Percentiles rank a stretch among this genome's conserved stretches.
Evolutionary conservation across 2,888 invertebrate species (phyloP).

Genomic region (Ceraclea dissimilis): DNA sequence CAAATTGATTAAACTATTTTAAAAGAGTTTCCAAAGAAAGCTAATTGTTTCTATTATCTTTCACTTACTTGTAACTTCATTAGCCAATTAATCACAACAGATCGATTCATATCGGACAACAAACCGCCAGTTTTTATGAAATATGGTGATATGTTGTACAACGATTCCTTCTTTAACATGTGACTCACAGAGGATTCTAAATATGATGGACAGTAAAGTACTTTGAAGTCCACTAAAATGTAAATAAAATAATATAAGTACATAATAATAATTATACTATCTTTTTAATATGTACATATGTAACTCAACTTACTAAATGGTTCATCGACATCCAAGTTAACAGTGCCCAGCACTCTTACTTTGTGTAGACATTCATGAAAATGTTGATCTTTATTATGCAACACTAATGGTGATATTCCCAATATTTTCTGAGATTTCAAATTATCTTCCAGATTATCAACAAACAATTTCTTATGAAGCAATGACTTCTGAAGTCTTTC

Average conservation of each 20-base stretch:
- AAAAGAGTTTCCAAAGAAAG: not conserved
- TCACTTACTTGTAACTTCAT: slow-evolving; percentile 25
- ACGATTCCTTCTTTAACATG: slow-evolving; percentile 17
- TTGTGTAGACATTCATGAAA: not conserved
- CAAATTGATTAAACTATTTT: not conserved
- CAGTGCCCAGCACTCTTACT: slow-evolving; percentile 17
- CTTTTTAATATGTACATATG: too few relatives aligned
- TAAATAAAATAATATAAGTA: too few relatives aligned
- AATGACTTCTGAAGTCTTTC: not conserved
- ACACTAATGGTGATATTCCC: slow-evolving; percentile 1
- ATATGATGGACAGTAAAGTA: slow-evolving; percentile 20
- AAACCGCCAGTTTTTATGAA: slow-evolving; percentile 19
- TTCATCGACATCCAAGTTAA: slow-evolving; percentile 20
- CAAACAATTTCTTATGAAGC: not conserved
- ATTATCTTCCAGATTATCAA: too few relatives aligned
- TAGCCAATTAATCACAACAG: slow-evolving; percentile 25
- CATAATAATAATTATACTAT: not conserved
- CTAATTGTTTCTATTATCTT: not conserved
- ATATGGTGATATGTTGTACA: slow-evolving; percentile 13
- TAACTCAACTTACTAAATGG: slow-evolving; percentile 13
- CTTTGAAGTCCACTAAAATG: slow-evolving; percentile 19
- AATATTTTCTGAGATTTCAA: not conserved
- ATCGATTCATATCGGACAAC: slow-evolving; percentile 21
- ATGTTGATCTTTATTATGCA: slow-evolving; percentile 3
- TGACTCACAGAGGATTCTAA: slow-evolving; percentile 17